Evolutionary conservation across 1,140 invertebrate genomes (phyloP), one percentile per base, ranked within the genome.

Genomic region (Papilio helenus): DNA sequence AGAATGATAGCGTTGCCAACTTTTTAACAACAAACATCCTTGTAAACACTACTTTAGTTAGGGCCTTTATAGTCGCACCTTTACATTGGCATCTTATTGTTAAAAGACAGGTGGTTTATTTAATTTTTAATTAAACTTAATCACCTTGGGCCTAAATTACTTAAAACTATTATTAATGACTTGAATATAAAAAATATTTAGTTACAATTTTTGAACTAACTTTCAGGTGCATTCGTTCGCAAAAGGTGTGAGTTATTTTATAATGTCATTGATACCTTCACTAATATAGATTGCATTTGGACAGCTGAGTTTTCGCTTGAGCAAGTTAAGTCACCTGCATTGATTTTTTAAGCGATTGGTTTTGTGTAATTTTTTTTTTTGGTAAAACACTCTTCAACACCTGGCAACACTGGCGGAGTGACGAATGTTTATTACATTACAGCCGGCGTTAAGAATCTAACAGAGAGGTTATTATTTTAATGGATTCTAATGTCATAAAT

Each of bases 261-360:
- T 29, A 58, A 76, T 39, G 68, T 12, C 42, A 76, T 39, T 34
- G 16, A 72, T 51, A 76, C 72, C 81, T 82, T 85, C 81, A 80
- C 80, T 87, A 86, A 89, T 86, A 87, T 84, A 81, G 82, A 86
- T 82, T 85, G 72, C 79, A 82, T 85, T 82, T 79, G 83, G 83
- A 87, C 91, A 93, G 89, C 91, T 93, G 91, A 88, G 83, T 90
- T 90, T 89, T 89, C 89, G 89, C 89, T 88, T 89, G 85, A 88
- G 85, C 86, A 87, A 79, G 79, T 85, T 82, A 83, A 81, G 74
- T 73, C 83, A 93, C 89, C 91, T 93, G 91, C 90, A 90, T 81
- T 84, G 91, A 93, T 93, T 93, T 91, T 92, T 89, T 89, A 90
- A 61, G 83, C 86, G 84, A 84, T 86, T 86, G 86, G 90, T 89